Evolutionary conservation across 2,888 invertebrate species (phyloP).

Genomic region (Ctenicera cuprea): DNA sequence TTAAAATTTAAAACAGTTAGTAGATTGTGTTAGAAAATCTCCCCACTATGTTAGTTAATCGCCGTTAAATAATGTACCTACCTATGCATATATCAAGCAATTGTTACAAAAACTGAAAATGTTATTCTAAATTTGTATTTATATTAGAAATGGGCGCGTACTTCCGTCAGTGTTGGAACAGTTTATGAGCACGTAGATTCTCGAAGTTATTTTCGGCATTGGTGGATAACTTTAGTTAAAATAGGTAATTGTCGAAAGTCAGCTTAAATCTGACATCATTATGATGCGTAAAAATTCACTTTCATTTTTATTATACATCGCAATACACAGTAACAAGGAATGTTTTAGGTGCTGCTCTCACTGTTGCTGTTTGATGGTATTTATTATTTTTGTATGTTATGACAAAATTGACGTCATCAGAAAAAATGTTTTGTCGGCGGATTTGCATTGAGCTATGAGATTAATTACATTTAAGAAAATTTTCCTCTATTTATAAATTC

Average conservation of each 20-base stretch:
- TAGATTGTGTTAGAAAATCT: conserved; percentile 1
- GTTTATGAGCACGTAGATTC: neutral
- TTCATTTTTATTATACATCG: neutral
- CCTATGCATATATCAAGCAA: neutral
- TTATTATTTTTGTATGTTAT: no score
- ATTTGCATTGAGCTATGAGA: no score
- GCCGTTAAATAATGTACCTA: neutral
- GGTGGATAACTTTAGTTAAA: neutral
- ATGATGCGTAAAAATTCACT: neutral
- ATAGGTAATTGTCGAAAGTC: neutral
- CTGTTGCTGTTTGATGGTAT: no score
- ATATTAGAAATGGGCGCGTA: conserved; percentile 10
- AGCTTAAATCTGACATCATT: conserved; percentile 1
- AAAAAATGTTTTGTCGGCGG: no score
- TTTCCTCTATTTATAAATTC: no score
- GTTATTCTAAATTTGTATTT: conserved; percentile 9
- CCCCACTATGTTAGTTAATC: neutral
- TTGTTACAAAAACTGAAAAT: neutral
- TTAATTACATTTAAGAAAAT: no score
- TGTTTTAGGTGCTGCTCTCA: no score
- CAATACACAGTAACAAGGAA: no score
- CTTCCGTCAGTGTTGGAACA: neutral
- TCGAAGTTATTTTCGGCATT: neutral
- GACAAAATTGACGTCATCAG: no score
- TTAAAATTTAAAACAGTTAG: neutral